These are phyloP conservation scores for Gallinago stenura DNA, from an alignment of 2,797 vertebrate genomes.

Conservation along the genomic window DNA sequence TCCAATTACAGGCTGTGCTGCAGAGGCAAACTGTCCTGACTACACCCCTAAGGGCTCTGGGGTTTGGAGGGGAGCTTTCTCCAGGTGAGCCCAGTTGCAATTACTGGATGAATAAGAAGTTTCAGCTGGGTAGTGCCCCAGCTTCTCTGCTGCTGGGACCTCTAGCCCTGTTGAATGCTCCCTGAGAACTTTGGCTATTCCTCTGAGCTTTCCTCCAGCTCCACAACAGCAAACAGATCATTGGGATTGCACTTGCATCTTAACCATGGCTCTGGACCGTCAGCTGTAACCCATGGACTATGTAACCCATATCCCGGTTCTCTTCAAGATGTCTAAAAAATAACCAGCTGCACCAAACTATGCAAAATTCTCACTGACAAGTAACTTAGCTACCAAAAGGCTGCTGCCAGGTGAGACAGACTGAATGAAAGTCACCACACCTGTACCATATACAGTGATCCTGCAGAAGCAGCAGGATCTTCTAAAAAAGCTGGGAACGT, in stretches of 20 bases:
- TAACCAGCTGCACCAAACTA: not conserved
- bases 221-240: not conserved
- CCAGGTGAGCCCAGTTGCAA: not conserved
- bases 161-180: not conserved
- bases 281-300: not conserved
- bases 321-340: not conserved
- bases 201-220: not conserved
- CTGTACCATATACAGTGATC: not conserved
- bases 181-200: not conserved
- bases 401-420: not conserved
- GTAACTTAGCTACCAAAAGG: not conserved
- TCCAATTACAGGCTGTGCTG: not conserved
- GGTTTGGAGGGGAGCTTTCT: not conserved
- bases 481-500: not conserved
- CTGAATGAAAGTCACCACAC: not conserved
- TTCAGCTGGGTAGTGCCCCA: not conserved
- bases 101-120: not conserved
- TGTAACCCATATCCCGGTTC: not conserved
- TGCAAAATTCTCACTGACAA: not conserved
- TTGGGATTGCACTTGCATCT: accelerated
- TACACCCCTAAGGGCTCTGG: not conserved
- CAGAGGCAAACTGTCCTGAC: not conserved
- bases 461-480: not conserved
- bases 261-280: not conserved
- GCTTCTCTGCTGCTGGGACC: not conserved